Percentiles rank a stretch among this genome's conserved stretches.
phyloP scores from a whole-genome alignment of 1,140 invertebrate genomes.

The Eriosoma lanigerum region DNA sequence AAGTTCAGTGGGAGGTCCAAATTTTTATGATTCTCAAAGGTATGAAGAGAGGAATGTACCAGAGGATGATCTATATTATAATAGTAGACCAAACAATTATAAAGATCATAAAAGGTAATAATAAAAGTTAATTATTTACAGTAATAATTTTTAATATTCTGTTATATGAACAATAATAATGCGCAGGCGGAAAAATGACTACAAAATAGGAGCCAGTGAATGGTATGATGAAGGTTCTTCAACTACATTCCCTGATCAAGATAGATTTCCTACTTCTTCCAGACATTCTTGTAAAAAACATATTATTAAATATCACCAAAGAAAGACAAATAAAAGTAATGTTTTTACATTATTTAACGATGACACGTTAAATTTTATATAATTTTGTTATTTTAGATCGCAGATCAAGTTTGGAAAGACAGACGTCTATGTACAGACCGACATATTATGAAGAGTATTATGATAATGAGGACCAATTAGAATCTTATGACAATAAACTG shows the following conservation, averaged over 20 bases:
- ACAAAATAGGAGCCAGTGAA: conserved; percentile 26
- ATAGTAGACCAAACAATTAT: conserved; percentile 76
- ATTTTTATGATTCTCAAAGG: conserved; percentile 14
- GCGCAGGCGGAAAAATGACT: conserved; percentile 34
- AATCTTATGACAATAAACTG: conserved; percentile 48
- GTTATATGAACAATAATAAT: neutral
- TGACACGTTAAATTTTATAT: too few species aligned
- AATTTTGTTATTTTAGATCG: conserved; percentile 1
- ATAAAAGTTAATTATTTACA: neutral
- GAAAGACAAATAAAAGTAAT: conserved; percentile 35
- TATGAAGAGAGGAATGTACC: conserved; percentile 50
- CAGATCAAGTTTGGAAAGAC: conserved; percentile 42
- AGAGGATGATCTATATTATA: conserved; percentile 82
- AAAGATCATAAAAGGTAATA: conserved; percentile 58
- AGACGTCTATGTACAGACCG: conserved; percentile 26
- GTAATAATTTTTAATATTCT: neutral
- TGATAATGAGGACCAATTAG: conserved; percentile 47
- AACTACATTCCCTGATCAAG: conserved; percentile 16
- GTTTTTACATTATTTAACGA: neutral
- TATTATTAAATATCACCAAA: conserved; percentile 40
- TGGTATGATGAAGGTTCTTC: conserved; percentile 44
- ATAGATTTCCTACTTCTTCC: conserved; percentile 26
- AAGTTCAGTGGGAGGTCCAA: neutral
- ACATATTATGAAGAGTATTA: conserved; percentile 39
- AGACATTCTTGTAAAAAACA: conserved; percentile 49